These are phyloP conservation scores for Blennius ocellaris DNA, from an alignment of 2,113 vertebrate genomes.

Conservation along the genomic window DNA sequence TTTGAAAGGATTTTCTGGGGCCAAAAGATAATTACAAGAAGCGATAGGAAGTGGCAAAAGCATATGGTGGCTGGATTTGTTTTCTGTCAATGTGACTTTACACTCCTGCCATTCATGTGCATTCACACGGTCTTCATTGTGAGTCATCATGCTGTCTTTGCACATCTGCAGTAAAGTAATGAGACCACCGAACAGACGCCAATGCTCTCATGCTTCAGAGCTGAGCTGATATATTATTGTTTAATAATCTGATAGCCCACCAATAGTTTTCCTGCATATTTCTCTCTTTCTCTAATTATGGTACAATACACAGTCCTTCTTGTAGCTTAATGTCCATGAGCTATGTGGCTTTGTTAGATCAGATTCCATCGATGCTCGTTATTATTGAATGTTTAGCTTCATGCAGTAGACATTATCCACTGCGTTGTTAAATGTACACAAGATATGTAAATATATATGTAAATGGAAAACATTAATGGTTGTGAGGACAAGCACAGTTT, in stretches of 20 bases:
- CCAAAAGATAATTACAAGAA: not conserved
- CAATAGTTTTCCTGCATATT: constrained; percentile 34
- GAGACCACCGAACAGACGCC: constrained; percentile 12
- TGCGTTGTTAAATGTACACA: not conserved
- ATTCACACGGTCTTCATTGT: not conserved
- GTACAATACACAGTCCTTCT: not conserved
- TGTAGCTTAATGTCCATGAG: not conserved
- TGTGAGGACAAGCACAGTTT: not conserved
- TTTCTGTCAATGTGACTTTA: not conserved
- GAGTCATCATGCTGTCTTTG: not conserved
- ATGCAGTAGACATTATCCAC: not conserved
- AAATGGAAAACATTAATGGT: not conserved
- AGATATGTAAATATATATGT: not conserved
- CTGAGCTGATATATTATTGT: constrained; percentile 24
- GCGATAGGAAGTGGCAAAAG: not conserved
- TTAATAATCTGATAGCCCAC: constrained; percentile 33
- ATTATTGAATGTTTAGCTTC: not conserved
- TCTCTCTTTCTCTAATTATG: not conserved
- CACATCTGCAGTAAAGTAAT: constrained; percentile 29
- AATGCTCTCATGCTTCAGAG: not conserved
- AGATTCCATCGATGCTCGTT: not conserved
- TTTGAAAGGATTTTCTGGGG: not conserved
- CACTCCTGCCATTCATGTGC: not conserved
- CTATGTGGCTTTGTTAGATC: constrained; percentile 2
- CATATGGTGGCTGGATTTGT: not conserved